Evolutionary conservation across 2,113 vertebrate genomes (phyloP), one percentile per base, ranked within the genome.

Genomic region (Oncorhynchus kisutch): DNA sequence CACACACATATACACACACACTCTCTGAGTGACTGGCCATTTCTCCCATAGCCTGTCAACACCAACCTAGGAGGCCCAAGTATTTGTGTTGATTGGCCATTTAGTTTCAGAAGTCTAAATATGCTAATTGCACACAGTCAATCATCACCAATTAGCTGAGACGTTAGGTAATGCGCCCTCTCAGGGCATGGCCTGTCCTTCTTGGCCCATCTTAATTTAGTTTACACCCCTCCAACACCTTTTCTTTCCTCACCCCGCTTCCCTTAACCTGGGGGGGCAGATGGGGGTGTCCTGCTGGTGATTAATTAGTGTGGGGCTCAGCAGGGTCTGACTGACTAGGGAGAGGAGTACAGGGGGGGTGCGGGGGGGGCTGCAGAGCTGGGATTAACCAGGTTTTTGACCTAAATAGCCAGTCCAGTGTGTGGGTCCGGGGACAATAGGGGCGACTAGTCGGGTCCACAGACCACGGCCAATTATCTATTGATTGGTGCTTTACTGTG

Each of bases 391-490:
- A 73, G 90, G 86, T 91, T 89, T 96, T 93, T 95, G 93, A 96
- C 93, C 93, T 96, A 96, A 93, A 95, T 95, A 94, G 92, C 89
- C 93, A 88, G 88, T 94, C 91, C 91, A 93, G 85, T 91, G 92
- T 13, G 1, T 90, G 92, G 87, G 91, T 92, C 88, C 81, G 70
- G 54, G 88, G 88, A 95, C 92, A 94, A 91, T 94, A 91, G 93
- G 84, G 90, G 93, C 88, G 90, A 91, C 93, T 93, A 92, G 94
- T 92, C 87, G 92, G 81, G 82, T 89, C 85, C 80, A 81, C 94
- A 92, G 91, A 91, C 88, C 91, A 92, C 83, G 89, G 91, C 94
- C 93, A 95, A 95, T 96, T 95, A 95, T 92, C 88, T 95, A 94
- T 96, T 95, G 95, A 96, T 95, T 93, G 93, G 91, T 89, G 79